Conservation (phyloP, 1,140 invertebrate species). For the Ephestia elutella region DNA sequence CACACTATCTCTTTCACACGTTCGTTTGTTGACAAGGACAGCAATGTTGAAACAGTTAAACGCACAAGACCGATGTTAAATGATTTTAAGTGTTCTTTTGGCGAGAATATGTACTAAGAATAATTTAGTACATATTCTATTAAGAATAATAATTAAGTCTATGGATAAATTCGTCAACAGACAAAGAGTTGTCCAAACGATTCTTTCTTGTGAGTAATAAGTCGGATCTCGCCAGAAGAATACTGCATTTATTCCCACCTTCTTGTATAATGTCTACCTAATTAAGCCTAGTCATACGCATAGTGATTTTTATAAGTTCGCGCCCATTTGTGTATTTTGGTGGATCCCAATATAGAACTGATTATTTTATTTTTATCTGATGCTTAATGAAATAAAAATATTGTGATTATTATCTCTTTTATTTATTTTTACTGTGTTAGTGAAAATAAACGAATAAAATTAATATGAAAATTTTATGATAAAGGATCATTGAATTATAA, state of each 20-base stretch:
- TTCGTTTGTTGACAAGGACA: constrained; percentile 1
- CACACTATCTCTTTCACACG: constrained; percentile 4
- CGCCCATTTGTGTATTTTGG: not conserved
- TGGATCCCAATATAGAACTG: not conserved
- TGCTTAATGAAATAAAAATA: constrained; percentile 52
- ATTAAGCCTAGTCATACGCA: constrained; percentile 1
- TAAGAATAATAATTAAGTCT: not conserved
- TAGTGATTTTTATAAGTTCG: not conserved
- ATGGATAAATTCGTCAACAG: too few relatives aligned
- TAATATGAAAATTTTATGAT: too few relatives aligned
- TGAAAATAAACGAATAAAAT: too few relatives aligned
- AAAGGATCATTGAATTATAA: too few relatives aligned
- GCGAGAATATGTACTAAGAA: not conserved
- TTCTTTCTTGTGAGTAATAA: too few relatives aligned
- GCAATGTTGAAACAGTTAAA: not conserved
- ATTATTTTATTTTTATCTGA: constrained; percentile 46
- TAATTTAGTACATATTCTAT: not conserved
- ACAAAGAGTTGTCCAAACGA: too few relatives aligned
- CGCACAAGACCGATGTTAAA: not conserved
- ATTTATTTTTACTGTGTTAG: not conserved
- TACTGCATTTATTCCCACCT: not conserved
- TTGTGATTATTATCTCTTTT: constrained; percentile 34
- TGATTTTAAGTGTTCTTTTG: not conserved
- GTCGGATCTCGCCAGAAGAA: not conserved
- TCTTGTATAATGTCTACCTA: not conserved